Evolutionary conservation across 37 sponge, comb jelly and placozoan species (phyloP), one percentile per base, ranked within the genome.

Genomic region (Aphrocallistes beatrix): DNA sequence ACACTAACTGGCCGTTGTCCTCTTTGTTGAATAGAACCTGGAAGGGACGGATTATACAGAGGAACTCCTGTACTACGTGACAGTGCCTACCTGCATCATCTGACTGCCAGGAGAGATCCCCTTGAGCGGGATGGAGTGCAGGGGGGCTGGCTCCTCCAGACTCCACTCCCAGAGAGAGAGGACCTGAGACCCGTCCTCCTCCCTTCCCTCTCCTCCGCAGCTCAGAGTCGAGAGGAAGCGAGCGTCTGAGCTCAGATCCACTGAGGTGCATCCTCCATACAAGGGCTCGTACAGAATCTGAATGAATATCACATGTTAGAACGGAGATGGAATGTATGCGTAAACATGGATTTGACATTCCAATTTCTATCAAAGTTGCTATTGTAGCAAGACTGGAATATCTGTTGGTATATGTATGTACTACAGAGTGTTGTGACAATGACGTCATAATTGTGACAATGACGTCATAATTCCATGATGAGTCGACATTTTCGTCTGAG

Each of bases 151-250:
- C 6, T 60, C 75, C 34, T 19, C 25, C 34, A 60, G 32, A 60
- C 75, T 60, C 75, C 75, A 60, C 75, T 60, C 75, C 75, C 75
- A 60, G 75, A 60, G 25, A 60, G 75, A 60, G 28, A 60, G 75
- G 17, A 60, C 75, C 75, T 60, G 75, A 13, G 75, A 60, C 6
- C 75, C 75, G 25, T 3, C n/a, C 75, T 60, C 75, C 75, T 60
- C 75, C 3, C 75, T 1, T 1, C 34, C 32, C 75, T 3, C 28
- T 13, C 75, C 75, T 13, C 28, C 8, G 34, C 75, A 60, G 75
- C 75, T 60, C 28, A 60, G 75, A 13, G 75, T 60, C 6, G 75
- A 19, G 6, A 60, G 75, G 75, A 60, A 60, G 28, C 34, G 10
- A 30, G 75, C 10, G 75, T 60, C 75, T 13, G 75, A 60, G 21